These are phyloP conservation scores for Lichenostomus cassidix DNA, from an alignment of 2,113 vertebrate species.

Conservation along the genomic window DNA sequence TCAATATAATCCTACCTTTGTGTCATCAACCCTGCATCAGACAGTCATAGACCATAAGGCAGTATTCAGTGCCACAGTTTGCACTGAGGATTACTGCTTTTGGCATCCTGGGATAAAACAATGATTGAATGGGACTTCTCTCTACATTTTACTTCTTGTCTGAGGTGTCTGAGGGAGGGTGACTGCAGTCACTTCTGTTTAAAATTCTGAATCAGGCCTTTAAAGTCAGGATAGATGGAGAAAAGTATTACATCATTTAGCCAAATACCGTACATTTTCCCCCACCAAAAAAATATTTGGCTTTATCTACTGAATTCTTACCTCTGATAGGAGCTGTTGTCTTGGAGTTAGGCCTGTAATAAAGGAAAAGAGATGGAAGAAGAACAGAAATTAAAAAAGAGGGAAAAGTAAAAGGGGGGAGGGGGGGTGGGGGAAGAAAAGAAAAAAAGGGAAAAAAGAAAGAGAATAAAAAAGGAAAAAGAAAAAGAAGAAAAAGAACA, in stretches of 20 bases:
- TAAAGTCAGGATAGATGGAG: neutral
- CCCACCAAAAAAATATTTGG: neutral
- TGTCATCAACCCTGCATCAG: neutral
- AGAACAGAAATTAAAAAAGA: neutral
- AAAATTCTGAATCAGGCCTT: neutral
- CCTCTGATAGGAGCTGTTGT: neutral
- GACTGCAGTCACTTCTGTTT: neutral
- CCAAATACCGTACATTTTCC: neutral
- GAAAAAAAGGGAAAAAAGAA: accelerated
- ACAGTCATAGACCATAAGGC: neutral
- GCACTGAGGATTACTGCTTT: slow-evolving; percentile 15
- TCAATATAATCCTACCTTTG: slow-evolving; percentile 47
- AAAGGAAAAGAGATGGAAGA: neutral
- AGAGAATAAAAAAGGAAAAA: accelerated
- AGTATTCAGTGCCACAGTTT: neutral
- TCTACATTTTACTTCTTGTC: slow-evolving; percentile 4
- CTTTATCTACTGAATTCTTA: neutral
- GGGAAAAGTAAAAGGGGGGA: accelerated
- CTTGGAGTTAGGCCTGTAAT: neutral
- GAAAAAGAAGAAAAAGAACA: neutral
- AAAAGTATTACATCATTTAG: neutral
- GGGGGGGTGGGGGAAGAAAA: accelerated
- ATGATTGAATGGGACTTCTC: neutral
- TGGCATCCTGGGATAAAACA: neutral
- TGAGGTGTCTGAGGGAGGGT: neutral